Base-by-base conservation (phyloP, 2,888 invertebrate genomes). In the Agonopterix subpropinquella region DNA sequence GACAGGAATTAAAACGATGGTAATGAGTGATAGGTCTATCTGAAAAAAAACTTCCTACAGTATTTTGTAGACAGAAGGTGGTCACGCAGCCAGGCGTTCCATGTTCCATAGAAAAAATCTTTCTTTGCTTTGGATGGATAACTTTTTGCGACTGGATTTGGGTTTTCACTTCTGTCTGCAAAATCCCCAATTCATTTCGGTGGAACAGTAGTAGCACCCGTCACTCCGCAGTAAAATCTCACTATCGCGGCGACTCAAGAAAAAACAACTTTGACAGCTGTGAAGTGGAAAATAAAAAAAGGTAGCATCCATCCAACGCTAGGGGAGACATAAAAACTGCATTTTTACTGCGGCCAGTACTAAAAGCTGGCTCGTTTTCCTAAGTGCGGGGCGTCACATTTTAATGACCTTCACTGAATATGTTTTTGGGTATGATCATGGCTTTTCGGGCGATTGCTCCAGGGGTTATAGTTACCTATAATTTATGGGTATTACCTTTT, bases 261-360 rank as follows among this genome's bases (percentile, higher is more conserved):
- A 73, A 73, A 67, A 67, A 68, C 60, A 61, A 68, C 63, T 68
- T 68, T 71, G 71, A 69, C 68, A 67, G 64, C 65, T 65, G 67
- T 60, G 73, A 69, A 73, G 70, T 66, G 56, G 64, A 67, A 70
- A 49, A 52, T 52, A 79, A 74, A 78, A 78, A 80, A 76, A 72
- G 64, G 55, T 57, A 58, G 64, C 63, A 64, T 64, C 69, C 63
- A 64, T 64, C 69, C 64, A 57, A 50, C 48, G 54, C 63, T 36
- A 50, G 39, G 61, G 62, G 60, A 54, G 59, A 61, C 67, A 73
- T 79, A 78, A 81, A 81, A 80, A 73, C 68, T 75, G 75, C 75
- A 75, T 65, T 75, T 78, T 73, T 77, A 72, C 65, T 58, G 50
- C 58, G 56, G 49, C 56, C 58, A 62, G 64, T 58, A 62, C 64